Base-by-base conservation (phyloP, 2,797 vertebrate species). In the Cephalopachus bancanus region DNA sequence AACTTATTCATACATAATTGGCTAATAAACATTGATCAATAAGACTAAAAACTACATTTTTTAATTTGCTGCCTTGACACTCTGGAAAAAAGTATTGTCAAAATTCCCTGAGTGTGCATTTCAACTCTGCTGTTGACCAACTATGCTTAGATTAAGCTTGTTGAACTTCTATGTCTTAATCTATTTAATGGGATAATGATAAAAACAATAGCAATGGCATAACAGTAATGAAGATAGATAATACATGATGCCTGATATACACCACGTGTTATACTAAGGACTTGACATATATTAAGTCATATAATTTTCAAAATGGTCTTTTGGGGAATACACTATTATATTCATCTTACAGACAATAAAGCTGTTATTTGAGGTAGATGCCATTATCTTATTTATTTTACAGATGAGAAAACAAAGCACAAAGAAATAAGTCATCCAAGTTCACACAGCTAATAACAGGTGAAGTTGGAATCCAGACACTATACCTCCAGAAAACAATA, bases 271-370 rank as follows among this genome's bases (percentile, higher is more conserved):
- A 12, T 64, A 62, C 75, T 90, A 90, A 91, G 49, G 26, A 88
- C 44, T 57, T 91, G 44, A 69, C 26, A 28, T 51, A 81, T 28
- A n/a, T 69, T 90, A 88, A 78, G 51, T 92, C 74, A 69, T 60
- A 60, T 51, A 67, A 94, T 62, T 24, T 91, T 65, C 59, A 89
- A 33, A 92, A 49, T 33, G 12, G 17, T 86, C 53, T 95, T 97
- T 64, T 62, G n/a, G 83, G 49, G 53, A 15, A 75, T 14, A 51
- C 69, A 69, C n/a, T 87, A 14, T 55, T 78, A n/a, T 51, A 28
- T 65, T 90, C 59, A 85, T 91, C 64, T 95, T 83, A 74, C 14
- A 90, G 88, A 88, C 89, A 26, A 93, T 49, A 78, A 93, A 72
- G 17, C 44, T 90, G 51, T 86, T 26, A 44, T 28, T 87, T 57